Base-by-base conservation (phyloP, 2,888 invertebrate species). In the Eulithis prunata region DNA sequence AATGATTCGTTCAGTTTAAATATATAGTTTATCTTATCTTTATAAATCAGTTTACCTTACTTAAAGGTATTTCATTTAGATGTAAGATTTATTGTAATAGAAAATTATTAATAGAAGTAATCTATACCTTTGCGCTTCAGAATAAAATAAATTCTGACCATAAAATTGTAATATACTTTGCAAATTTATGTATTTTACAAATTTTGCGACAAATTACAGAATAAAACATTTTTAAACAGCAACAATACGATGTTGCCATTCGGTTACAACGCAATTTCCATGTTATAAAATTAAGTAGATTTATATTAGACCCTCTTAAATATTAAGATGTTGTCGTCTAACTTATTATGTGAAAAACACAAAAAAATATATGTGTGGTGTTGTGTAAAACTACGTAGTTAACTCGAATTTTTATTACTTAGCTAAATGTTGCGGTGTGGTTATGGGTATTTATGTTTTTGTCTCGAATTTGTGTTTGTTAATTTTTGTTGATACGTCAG, bases 321-420 rank as follows among this genome's bases (percentile, higher is more conserved):
- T 11, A 38, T 49, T 51, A 54, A 32, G 49, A 66, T 64, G 52
- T 55, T 21, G 41, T 64, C 45, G 62, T 63, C 66, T 63, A 63
- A 62, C 56, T 60, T 64, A 45, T 53, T 51, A 14, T 59, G 58
- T 64, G 59, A 57, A 63, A 63, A 59, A 60, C 38, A 13, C 51
- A 56, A 62, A 68, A 69, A 72, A 69, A 66, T 8, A 41, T 41
- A 59, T 53, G 56, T 63, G 56, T 65, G 38, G 57, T 75, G 54
- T 43, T 62, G 51, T 71, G 59, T 52, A 71, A 21, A 21, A 57
- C 32, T 32, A 32, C 32, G 32, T 32, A 32, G 32, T 2, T 32
- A 57, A 64, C 72, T 74, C 74, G 75, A 73, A 72, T 73, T 71
- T 46, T 46, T 45, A 62, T 59, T 32, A 61, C 43, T 36, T 65